These are phyloP conservation scores for Solen grandis DNA, from an alignment of 1,140 invertebrate species.

Conservation along the genomic window DNA sequence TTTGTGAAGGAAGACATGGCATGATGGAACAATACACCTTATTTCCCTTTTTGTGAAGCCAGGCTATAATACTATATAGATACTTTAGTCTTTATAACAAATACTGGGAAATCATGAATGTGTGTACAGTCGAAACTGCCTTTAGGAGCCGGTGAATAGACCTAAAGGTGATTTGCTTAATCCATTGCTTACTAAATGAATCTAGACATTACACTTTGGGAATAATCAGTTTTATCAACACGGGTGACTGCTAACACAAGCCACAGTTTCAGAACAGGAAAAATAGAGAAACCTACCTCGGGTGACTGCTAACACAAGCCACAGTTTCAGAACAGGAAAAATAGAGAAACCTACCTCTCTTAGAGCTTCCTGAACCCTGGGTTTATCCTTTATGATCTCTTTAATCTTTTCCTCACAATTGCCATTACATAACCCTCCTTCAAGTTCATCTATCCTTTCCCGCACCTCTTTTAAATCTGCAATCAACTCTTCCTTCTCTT, in stretches of 20 bases:
- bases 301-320: neutral
- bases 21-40: too few relatives aligned
- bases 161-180: too few relatives aligned
- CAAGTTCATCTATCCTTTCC: constrained; percentile 2
- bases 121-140: too few relatives aligned
- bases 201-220: neutral
- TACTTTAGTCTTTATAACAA: too few relatives aligned
- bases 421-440: neutral
- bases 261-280: neutral
- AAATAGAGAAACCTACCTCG: neutral
- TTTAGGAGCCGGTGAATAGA: too few relatives aligned
- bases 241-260: neutral
- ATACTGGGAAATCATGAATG: too few relatives aligned
- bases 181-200: too few relatives aligned
- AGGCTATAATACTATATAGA: too few relatives aligned
- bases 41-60: too few relatives aligned
- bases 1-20: too few relatives aligned
- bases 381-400: constrained; percentile 40
- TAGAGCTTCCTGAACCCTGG: neutral
- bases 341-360: constrained; percentile 16
- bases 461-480: constrained; percentile 33
- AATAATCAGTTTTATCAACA: neutral
- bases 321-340: neutral
- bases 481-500: constrained; percentile 57
- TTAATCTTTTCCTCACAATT: constrained; percentile 48